Conservation (phyloP, 2,888 invertebrate genomes). For the Marasmarcha lunaedactyla region DNA sequence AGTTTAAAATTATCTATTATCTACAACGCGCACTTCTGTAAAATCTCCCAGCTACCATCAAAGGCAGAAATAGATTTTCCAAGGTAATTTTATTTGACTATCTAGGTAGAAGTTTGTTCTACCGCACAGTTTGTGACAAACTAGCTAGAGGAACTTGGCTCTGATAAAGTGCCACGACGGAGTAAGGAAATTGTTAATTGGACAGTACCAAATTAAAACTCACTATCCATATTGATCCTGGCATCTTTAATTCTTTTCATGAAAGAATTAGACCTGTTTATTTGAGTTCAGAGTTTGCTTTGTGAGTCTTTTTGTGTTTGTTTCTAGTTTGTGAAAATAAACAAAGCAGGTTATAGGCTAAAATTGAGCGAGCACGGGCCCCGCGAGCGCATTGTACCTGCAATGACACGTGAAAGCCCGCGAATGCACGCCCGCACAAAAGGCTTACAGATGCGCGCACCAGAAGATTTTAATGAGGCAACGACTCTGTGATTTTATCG, state of each 20-base stretch:
- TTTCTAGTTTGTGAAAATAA: too few species aligned
- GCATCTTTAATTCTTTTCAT: too few species aligned
- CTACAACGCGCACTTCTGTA: neutral
- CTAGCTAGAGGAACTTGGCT: conserved; percentile 20
- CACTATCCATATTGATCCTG: neutral
- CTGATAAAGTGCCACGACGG: conserved; percentile 19
- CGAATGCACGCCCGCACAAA: conserved; percentile 58
- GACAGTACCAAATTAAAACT: neutral
- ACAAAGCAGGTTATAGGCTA: neutral
- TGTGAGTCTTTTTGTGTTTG: too few species aligned
- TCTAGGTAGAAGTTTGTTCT: conserved; percentile 17
- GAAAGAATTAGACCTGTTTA: too few species aligned
- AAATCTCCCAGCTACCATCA: too few species aligned
- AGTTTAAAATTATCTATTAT: too few species aligned
- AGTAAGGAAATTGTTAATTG: conserved; percentile 20
- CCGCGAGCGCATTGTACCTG: conserved; percentile 51
- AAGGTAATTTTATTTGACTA: conserved; percentile 23
- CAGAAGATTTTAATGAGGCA: conserved; percentile 72
- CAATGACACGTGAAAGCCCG: conserved; percentile 67
- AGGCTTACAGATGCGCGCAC: conserved; percentile 68
- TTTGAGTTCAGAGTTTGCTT: too few species aligned
- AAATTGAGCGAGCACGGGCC: conserved; percentile 4
- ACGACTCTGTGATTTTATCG: conserved; percentile 69
- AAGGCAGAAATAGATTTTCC: conserved; percentile 9
- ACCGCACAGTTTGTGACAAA: conserved; percentile 23